phyloP scores from a whole-genome alignment of 2,888 invertebrate genomes.

The Meiosimyza platycephala region DNA sequence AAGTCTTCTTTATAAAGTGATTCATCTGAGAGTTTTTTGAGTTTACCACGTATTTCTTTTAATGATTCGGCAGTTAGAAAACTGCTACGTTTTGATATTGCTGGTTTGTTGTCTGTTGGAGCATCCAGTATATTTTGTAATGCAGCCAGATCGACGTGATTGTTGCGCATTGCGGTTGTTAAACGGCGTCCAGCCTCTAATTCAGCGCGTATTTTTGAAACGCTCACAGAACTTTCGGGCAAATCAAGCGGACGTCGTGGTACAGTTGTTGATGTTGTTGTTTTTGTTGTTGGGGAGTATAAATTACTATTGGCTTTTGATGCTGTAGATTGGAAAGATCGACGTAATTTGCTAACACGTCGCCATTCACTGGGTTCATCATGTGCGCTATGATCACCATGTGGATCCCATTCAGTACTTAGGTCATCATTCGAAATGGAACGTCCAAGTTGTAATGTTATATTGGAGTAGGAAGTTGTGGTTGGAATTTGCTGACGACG shows the following conservation, averaged over 20 bases:
- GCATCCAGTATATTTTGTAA: slow-evolving; percentile 69
- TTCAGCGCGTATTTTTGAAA: slow-evolving; percentile 70
- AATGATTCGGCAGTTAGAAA: slow-evolving; percentile 73
- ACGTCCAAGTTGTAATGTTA: slow-evolving; percentile 59
- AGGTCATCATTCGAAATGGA: slow-evolving; percentile 70
- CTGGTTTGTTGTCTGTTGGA: slow-evolving; percentile 42
- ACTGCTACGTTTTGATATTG: slow-evolving; percentile 51
- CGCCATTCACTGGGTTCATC: slow-evolving; percentile 74
- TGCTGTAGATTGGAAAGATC: slow-evolving; percentile 77
- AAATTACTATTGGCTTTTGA: slow-evolving; percentile 45
- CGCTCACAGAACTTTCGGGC: slow-evolving; percentile 70
- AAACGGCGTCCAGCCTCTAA: slow-evolving; percentile 70
- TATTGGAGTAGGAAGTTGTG: slow-evolving; percentile 27
- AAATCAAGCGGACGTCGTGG: slow-evolving; percentile 59
- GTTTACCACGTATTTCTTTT: slow-evolving; percentile 71
- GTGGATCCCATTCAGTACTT: slow-evolving; percentile 61
- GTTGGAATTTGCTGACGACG: slow-evolving; percentile 59
- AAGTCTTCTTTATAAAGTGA: slow-evolving; percentile 68
- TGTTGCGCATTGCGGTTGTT: slow-evolving; percentile 69
- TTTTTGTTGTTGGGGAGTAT: not conserved
- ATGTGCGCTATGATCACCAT: slow-evolving; percentile 49
- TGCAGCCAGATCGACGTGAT: slow-evolving; percentile 70
- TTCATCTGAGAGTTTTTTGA: slow-evolving; percentile 69
- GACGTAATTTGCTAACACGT: slow-evolving; percentile 73
- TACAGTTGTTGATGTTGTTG: not conserved